These are phyloP conservation scores for Aphelocoma coerulescens DNA, from an alignment of 2,113 vertebrate genomes.

Conservation along the genomic window DNA sequence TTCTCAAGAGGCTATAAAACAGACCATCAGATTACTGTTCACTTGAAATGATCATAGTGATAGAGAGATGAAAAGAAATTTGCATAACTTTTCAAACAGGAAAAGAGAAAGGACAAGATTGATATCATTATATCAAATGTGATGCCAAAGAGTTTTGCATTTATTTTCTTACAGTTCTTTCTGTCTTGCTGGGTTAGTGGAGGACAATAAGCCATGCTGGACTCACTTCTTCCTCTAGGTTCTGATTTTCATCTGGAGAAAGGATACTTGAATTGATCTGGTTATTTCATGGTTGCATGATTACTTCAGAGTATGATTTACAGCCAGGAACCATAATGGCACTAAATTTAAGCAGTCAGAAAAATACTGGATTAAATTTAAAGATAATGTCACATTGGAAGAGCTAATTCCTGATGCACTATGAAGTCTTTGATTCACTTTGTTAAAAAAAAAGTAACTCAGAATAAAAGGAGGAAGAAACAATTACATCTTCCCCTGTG, in stretches of 20 bases:
- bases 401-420: background rate
- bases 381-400: background rate
- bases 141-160: background rate
- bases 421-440: background rate
- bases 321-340: background rate
- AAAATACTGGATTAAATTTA: background rate
- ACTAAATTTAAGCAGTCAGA: background rate
- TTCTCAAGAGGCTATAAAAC: background rate
- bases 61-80: slow-evolving; percentile 15
- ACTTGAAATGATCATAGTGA: background rate
- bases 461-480: background rate
- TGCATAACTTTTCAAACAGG: background rate
- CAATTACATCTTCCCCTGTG: background rate
- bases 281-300: background rate
- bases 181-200: background rate
- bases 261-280: background rate
- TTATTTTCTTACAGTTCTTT: background rate
- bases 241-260: background rate
- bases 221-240: background rate
- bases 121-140: background rate
- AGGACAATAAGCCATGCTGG: background rate
- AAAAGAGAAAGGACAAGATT: background rate
- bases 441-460: background rate
- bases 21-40: background rate
- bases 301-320: background rate